Evolutionary conservation across 2,113 vertebrate species (phyloP).

Genomic region (Lagenorhynchus albirostris): DNA sequence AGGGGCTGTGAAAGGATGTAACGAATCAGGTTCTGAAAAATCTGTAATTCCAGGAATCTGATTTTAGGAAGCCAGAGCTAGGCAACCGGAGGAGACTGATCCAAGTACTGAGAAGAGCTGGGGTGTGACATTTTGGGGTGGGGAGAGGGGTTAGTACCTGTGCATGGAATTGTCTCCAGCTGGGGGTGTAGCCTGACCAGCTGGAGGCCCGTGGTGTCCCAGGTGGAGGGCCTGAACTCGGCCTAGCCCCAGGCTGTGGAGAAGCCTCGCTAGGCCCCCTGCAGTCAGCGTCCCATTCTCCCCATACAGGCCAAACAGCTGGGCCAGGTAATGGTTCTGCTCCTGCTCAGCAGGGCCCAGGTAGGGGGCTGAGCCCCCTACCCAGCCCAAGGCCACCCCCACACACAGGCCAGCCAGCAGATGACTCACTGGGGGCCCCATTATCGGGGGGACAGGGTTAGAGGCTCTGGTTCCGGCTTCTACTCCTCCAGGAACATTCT

Average conservation of each 20-base stretch:
- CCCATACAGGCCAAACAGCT: conserved; percentile 87
- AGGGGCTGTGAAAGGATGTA: background rate
- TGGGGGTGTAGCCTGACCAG: background rate
- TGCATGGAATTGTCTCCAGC: conserved; percentile 62
- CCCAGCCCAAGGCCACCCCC: conserved; percentile 36
- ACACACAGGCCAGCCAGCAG: conserved; percentile 53
- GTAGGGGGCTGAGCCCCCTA: background rate
- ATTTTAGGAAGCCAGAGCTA: background rate
- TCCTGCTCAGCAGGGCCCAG: conserved; percentile 80
- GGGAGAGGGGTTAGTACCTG: conserved; percentile 55
- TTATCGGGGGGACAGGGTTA: background rate
- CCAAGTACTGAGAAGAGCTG: background rate
- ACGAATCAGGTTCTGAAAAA: background rate
- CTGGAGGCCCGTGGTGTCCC: conserved; percentile 33
- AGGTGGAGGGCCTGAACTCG: conserved; percentile 83
- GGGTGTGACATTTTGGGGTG: background rate
- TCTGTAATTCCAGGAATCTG: background rate
- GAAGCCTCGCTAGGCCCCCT: conserved; percentile 82
- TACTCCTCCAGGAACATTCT: conserved; percentile 58
- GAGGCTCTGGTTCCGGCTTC: conserved; percentile 25
- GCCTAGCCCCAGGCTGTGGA: conserved; percentile 88
- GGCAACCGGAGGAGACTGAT: background rate
- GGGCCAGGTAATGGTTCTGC: conserved; percentile 85
- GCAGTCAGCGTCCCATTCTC: conserved; percentile 84
- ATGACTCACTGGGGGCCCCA: conserved; percentile 18